Evolutionary conservation across 2,888 invertebrate species (phyloP).

Genomic region (Idaea biselata): DNA sequence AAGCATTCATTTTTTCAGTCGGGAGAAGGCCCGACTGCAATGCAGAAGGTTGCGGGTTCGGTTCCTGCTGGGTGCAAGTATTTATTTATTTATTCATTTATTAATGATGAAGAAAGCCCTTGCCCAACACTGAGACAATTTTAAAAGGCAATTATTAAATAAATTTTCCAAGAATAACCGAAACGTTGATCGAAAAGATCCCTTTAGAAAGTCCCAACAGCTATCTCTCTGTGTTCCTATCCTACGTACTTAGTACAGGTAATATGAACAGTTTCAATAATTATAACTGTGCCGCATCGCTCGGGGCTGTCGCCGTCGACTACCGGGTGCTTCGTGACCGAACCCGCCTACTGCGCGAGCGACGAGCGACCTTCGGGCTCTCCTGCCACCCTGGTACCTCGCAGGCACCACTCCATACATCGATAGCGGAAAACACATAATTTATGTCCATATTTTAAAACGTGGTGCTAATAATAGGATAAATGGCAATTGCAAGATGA

Average conservation of each 20-base stretch:
- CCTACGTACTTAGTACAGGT: neutral
- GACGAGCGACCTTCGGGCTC: slow-evolving; percentile 34
- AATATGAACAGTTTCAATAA: slow-evolving; percentile 11
- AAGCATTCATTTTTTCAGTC: no score
- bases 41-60: no score
- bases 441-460: neutral
- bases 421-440: neutral
- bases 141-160: no score
- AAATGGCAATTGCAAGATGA: neutral
- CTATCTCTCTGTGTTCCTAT: neutral
- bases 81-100: no score
- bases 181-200: neutral
- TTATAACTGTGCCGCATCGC: slow-evolving; percentile 25
- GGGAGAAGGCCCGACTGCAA: no score
- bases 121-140: no score
- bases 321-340: slow-evolving; percentile 37
- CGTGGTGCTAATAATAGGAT: neutral
- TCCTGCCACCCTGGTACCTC: slow-evolving; percentile 31
- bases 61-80: no score
- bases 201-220: neutral
- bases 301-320: slow-evolving; percentile 27
- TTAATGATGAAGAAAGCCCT: no score
- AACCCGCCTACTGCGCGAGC: slow-evolving; percentile 33
- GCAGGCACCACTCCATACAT: neutral
- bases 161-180: no score